Conservation (phyloP, 1,140 invertebrate species). For the Drosophila setifemur region DNA sequence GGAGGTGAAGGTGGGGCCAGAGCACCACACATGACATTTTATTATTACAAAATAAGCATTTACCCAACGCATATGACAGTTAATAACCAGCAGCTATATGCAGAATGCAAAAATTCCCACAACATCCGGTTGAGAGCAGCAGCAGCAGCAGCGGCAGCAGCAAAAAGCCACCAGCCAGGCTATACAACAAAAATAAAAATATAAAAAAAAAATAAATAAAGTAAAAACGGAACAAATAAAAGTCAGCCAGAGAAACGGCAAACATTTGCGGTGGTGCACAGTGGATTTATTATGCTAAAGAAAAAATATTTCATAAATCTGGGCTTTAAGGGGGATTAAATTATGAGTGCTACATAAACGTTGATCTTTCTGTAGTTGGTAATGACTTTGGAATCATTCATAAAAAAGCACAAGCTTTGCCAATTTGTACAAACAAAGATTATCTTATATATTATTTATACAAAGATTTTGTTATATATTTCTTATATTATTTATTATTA, state of each 20-base stretch:
- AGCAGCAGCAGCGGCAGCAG: slow-evolving; percentile 38
- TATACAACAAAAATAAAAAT: slow-evolving; percentile 35
- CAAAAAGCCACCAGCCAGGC: slow-evolving; percentile 27
- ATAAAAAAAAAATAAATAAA: slow-evolving; percentile 50
- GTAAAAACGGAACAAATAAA: slow-evolving; percentile 75
- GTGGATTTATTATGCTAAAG: slow-evolving; percentile 17
- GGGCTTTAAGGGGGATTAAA: too few relatives aligned
- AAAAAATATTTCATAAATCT: neutral
- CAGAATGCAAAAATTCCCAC: slow-evolving; percentile 78
- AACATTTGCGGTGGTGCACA: slow-evolving; percentile 38
- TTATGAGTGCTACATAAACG: too few relatives aligned
- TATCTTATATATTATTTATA: too few relatives aligned
- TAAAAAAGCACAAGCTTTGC: too few relatives aligned
- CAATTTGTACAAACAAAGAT: too few relatives aligned
- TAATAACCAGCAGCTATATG: slow-evolving; percentile 53
- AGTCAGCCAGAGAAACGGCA: slow-evolving; percentile 18
- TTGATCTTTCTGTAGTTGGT: too few relatives aligned
- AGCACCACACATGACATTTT: slow-evolving; percentile 72
- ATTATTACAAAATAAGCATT: slow-evolving; percentile 80
- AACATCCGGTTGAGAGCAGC: slow-evolving; percentile 73
- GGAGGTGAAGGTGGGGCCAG: slow-evolving; percentile 33
- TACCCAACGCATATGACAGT: slow-evolving; percentile 73
- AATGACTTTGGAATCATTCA: too few relatives aligned
- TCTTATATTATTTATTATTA: too few relatives aligned
- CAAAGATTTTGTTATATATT: too few relatives aligned